Percentiles rank a stretch among this genome's conserved stretches.
Conservation (phyloP, 2,888 invertebrate species). For the Leptothorax acervorum region DNA sequence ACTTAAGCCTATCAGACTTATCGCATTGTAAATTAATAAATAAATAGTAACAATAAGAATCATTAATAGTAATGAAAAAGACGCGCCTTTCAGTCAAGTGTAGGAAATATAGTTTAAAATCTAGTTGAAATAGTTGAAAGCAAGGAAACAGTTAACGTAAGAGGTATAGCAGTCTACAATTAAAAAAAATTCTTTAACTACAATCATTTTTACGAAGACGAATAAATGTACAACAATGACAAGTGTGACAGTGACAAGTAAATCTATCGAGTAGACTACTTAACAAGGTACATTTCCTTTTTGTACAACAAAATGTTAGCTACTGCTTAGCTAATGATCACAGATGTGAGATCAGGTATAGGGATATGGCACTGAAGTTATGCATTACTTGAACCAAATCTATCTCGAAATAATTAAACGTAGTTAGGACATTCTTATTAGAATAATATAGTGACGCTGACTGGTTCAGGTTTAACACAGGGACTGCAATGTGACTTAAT, state of each 20-base stretch:
- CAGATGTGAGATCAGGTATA: slow-evolving; percentile 80
- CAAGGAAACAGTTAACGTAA: slow-evolving; percentile 33
- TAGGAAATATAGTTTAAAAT: slow-evolving; percentile 25
- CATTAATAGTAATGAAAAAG: slow-evolving; percentile 26
- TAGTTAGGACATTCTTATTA: slow-evolving; percentile 42
- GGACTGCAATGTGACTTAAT: slow-evolving; percentile 29
- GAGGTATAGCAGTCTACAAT: slow-evolving; percentile 38
- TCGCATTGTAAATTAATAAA: slow-evolving; percentile 63
- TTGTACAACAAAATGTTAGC: slow-evolving; percentile 73
- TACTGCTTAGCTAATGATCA: slow-evolving; percentile 75
- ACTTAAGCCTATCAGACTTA: slow-evolving; percentile 76
- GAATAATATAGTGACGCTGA: slow-evolving; percentile 39
- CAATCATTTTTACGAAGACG: slow-evolving; percentile 43
- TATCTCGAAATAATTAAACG: slow-evolving; percentile 52
- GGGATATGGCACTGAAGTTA: slow-evolving; percentile 73
- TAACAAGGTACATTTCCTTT: slow-evolving; percentile 71
- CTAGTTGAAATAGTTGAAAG: slow-evolving; percentile 19
- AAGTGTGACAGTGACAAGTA: slow-evolving; percentile 53
- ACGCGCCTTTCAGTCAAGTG: slow-evolving; percentile 25
- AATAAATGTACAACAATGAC: slow-evolving; percentile 51
- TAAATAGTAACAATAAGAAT: slow-evolving; percentile 62
- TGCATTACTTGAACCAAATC: slow-evolving; percentile 56
- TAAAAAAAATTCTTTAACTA: slow-evolving; percentile 47
- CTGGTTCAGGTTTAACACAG: slow-evolving; percentile 51
- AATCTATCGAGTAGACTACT: slow-evolving; percentile 56